Evolutionary conservation across 2,113 vertebrate species (phyloP), one percentile per base, ranked within the genome.

Genomic region (Equus quagga): DNA sequence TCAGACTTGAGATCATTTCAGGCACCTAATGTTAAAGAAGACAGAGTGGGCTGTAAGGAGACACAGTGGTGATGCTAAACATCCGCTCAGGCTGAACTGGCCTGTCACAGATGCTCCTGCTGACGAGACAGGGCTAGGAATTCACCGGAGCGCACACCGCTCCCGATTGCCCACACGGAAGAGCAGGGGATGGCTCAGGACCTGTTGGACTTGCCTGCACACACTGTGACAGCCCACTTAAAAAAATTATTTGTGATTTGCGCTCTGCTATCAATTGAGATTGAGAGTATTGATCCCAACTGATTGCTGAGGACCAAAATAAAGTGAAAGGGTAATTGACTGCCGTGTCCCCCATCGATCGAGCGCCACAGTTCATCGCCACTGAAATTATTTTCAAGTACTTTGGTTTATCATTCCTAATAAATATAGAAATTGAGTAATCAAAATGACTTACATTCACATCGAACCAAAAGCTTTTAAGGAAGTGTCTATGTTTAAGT

Each of bases 261-360:
- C 6, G 80, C 96, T 95, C 88, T 83, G 92, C 98, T 98, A 94
- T 98, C 98, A 98, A 98, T 98, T 33, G 93, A 98, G 97, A 98
- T 98, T 98, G 98, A 98, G 98, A 97, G 94, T 98, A 99, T 99
- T 86, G 98, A 98, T 98, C 95, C 0, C 28, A 93, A 93, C 96
- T 98, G 98, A 99, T 99, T 98, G 97, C 98, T 18, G 33, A 94
- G 94, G 95, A 98, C 97, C 98, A 98, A 98, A 98, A 98, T 98
- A 97, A 98, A 98, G 98, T 82, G 97, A 98, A 97, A 98, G 97
- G 97, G 97, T 98, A 99, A 99, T 99, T 98, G 98, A 90, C 98
- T 99, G 98, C 95, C 93, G 54, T 98, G 98, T 98, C 96, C 98
- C 81, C 89, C 95, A 98, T 98, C 84, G 98, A 99, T 98, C 15